These are phyloP conservation scores for Hucho hucho DNA, from an alignment of 2,113 vertebrate species.

Conservation along the genomic window DNA sequence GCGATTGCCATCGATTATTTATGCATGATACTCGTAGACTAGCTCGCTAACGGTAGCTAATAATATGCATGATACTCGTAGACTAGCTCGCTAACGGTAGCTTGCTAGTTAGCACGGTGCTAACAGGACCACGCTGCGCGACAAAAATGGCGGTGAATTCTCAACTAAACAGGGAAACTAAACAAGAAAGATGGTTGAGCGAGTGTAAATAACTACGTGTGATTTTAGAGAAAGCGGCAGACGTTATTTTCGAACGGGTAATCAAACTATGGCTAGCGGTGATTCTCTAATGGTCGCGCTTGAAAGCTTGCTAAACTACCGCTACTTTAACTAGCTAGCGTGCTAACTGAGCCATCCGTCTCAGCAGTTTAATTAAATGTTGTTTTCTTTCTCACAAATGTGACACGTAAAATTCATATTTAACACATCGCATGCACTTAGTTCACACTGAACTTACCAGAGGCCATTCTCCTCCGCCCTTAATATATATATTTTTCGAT, in stretches of 20 bases:
- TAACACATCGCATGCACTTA: background rate
- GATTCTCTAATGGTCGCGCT: background rate
- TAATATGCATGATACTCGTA: background rate
- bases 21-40: too few species aligned
- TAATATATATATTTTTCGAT: background rate
- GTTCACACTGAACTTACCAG: slow-evolving; percentile 58
- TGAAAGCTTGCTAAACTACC: slow-evolving; percentile 1
- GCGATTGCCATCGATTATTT: too few species aligned
- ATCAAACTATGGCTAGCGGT: background rate
- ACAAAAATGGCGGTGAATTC: slow-evolving; percentile 70
- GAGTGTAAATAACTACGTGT: background rate
- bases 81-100: background rate
- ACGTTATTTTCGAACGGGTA: background rate
- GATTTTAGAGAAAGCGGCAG: background rate
- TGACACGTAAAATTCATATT: background rate
- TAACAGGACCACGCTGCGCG: slow-evolving; percentile 29
- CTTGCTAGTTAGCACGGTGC: background rate
- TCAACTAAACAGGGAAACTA: background rate
- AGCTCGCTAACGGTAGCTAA: background rate
- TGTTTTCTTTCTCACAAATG: background rate
- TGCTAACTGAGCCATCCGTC: background rate
- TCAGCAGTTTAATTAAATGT: background rate
- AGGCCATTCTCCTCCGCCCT: slow-evolving; percentile 64
- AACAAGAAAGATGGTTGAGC: background rate
- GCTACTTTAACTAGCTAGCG: slow-evolving; percentile 7